Evolutionary conservation across 2,797 vertebrate genomes (phyloP).

Genomic region (Astyanax mexicanus): DNA sequence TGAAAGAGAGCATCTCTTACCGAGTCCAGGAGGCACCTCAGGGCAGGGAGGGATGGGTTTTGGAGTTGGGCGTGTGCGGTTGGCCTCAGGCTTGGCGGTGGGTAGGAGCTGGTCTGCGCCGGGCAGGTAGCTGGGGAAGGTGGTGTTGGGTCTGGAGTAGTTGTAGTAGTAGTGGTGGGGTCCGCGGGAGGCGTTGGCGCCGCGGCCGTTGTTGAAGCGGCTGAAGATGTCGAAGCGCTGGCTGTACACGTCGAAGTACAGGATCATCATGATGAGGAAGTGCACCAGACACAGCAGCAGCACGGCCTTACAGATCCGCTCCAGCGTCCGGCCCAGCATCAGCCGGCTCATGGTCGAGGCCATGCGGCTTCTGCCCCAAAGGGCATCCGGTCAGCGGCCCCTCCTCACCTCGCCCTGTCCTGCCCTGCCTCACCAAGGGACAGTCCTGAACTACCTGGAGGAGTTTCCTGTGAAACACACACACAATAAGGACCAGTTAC

Average conservation of each 20-base stretch:
- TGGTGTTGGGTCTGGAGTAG: conserved; percentile 88
- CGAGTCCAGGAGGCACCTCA: conserved; percentile 90
- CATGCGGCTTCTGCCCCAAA: conserved; percentile 61
- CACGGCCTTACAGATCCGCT: conserved; percentile 99
- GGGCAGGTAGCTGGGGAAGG: conserved; percentile 83
- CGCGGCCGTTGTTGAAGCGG: conserved; percentile 88
- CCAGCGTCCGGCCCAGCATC: conserved; percentile 97
- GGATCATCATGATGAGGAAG: conserved; percentile 97
- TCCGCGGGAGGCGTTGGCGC: conserved; percentile 68
- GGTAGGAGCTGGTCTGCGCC: conserved; percentile 80
- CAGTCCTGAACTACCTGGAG: conserved; percentile 18
- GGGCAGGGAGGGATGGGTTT: conserved; percentile 91
- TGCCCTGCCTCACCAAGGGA: conserved; percentile 23
- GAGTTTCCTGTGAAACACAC: conserved; percentile 42
- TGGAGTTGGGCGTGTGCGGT: conserved; percentile 78
- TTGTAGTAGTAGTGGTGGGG: conserved; percentile 87
- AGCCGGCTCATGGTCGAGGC: conserved; percentile 97
- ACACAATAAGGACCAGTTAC: too few species aligned
- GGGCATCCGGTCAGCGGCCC: conserved; percentile 70
- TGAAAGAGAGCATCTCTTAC: conserved; percentile 77
- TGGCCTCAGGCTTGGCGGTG: conserved; percentile 80
- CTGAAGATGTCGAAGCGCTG: conserved; percentile 98
- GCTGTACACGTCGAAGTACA: conserved; percentile 97
- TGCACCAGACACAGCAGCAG: conserved; percentile 97
- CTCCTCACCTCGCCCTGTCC: conserved; percentile 16